A percentile compares a stretch with the other conserved stretches of the same genome.
These are phyloP conservation scores for Tillus elongatus DNA, from an alignment of 2,888 invertebrate genomes.

Conservation along the genomic window DNA sequence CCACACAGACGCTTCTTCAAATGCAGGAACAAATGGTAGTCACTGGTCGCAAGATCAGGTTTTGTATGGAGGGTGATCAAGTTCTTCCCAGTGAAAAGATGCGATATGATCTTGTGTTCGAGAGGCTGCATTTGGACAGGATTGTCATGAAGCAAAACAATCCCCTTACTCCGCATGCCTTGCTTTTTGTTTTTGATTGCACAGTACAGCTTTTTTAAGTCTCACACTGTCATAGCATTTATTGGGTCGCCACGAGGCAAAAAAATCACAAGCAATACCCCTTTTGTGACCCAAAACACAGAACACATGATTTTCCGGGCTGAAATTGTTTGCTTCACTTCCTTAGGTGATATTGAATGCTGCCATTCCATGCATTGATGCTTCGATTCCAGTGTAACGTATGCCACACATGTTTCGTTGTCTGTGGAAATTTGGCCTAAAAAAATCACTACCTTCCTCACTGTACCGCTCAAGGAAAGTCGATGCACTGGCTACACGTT, in stretches of 20 bases:
- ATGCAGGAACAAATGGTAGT: constrained; percentile 12
- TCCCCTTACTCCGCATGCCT: constrained; percentile 3
- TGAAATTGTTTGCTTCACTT: constrained; percentile 15
- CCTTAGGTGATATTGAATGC: constrained; percentile 4
- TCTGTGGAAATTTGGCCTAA: constrained; percentile 21
- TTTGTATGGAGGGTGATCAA: constrained; percentile 15
- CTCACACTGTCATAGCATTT: constrained; percentile 5
- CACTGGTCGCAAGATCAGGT: constrained; percentile 13
- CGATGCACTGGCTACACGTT: constrained; percentile 15
- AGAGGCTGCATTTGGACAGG: constrained; percentile 3
- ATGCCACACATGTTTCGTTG: constrained; percentile 20
- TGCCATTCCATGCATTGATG: constrained; percentile 13
- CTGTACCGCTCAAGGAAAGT: constrained; percentile 21
- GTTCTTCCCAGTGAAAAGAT: constrained; percentile 11
- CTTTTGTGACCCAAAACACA: constrained; percentile 22
- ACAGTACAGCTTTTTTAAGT: neutral
- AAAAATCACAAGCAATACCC: constrained; percentile 16
- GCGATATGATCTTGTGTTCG: neutral
- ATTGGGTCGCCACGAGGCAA: constrained; percentile 8
- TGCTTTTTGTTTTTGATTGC: neutral
- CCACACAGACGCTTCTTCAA: constrained; percentile 10
- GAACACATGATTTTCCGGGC: constrained; percentile 23
- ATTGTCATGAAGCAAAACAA: constrained; percentile 8
- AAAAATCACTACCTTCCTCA: constrained; percentile 20
- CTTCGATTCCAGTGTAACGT: constrained; percentile 18